These are phyloP conservation scores for Thalassarche chlororhynchos DNA, from an alignment of 2,113 vertebrate species.

Conservation along the genomic window DNA sequence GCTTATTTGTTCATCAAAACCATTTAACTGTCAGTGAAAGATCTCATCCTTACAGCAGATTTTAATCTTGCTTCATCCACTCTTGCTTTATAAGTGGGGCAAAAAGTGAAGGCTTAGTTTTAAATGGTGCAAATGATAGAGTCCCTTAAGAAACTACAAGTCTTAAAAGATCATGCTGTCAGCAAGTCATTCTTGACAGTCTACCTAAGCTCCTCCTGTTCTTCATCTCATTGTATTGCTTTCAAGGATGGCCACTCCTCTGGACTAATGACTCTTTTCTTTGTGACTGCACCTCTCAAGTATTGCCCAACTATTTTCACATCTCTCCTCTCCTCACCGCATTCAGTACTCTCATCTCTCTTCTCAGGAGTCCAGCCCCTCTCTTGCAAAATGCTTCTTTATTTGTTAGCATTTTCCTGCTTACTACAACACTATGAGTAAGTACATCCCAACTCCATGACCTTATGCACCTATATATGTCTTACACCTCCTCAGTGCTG, in stretches of 20 bases:
- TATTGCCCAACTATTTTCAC: background rate
- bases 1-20: background rate
- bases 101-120: background rate
- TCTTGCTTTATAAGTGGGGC: background rate
- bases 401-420: background rate
- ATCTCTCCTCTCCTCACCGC: background rate
- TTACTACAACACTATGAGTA: background rate
- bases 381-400: background rate
- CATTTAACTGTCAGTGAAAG: background rate
- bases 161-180: background rate
- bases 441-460: background rate
- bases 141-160: background rate
- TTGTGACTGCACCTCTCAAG: background rate
- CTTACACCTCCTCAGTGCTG: background rate
- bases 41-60: background rate
- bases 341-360: background rate
- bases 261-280: background rate
- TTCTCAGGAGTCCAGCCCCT: background rate
- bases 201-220: background rate
- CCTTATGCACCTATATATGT: background rate
- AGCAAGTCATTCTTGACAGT: background rate
- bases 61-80: background rate
- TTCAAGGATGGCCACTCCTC: background rate
- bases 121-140: background rate
- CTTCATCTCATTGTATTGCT: background rate